phyloP scores from a whole-genome alignment of 2,888 invertebrate species.

The Achlya flavicornis region DNA sequence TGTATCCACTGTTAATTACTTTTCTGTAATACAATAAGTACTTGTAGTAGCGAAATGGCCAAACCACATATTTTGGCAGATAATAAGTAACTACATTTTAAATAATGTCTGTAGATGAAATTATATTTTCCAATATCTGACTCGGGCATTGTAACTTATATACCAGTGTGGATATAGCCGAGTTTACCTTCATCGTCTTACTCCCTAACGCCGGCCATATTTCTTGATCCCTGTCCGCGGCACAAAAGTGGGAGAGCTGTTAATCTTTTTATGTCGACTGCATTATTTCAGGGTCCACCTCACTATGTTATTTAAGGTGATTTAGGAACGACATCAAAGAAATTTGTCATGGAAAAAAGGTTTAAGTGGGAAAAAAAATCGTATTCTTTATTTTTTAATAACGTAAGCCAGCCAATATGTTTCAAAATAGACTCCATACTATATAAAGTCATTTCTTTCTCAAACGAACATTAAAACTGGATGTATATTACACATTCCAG shows the following conservation, averaged over 20 bases:
- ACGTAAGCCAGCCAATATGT: not conserved
- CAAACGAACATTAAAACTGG: not conserved
- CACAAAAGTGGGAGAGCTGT: constrained; percentile 64
- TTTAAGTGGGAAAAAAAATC: not conserved
- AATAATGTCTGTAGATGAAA: not conserved
- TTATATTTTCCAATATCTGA: not conserved
- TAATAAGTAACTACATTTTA: not conserved
- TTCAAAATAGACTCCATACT: not conserved
- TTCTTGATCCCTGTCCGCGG: constrained; percentile 62
- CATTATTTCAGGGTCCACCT: constrained; percentile 60
- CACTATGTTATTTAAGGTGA: constrained; percentile 47
- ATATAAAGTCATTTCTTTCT: not conserved
- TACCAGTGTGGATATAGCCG: constrained; percentile 30
- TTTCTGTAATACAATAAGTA: no score
- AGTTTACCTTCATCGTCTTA: constrained; percentile 40
- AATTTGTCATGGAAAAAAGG: constrained; percentile 25
- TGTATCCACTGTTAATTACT: no score
- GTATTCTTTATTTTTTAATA: not conserved
- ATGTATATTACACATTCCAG: not conserved
- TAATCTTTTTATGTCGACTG: constrained; percentile 73
- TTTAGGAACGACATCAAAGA: constrained; percentile 29
- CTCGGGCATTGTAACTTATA: not conserved
- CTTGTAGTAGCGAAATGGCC: no score
- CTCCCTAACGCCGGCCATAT: constrained; percentile 55
- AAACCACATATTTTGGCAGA: no score